Evolutionary conservation across 2,888 invertebrate species (phyloP).

Genomic region (Spicauda simplicius): DNA sequence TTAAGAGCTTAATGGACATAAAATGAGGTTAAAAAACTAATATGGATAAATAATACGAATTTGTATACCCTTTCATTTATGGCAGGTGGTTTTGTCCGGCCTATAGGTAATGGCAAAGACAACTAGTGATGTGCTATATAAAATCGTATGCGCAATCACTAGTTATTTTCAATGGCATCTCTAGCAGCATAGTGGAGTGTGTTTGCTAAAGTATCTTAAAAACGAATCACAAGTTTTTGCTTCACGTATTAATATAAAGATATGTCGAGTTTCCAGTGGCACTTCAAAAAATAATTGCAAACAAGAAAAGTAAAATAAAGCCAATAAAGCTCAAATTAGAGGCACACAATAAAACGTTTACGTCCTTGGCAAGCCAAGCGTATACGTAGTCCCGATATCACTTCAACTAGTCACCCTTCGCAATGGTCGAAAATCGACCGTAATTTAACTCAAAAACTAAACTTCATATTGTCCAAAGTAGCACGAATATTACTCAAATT

Average conservation of each 20-base stretch:
- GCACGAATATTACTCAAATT: too few relatives aligned
- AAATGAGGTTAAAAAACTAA: neutral
- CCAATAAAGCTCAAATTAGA: constrained; percentile 19
- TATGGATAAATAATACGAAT: neutral
- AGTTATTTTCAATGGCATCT: too few relatives aligned
- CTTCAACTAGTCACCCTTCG: constrained; percentile 11
- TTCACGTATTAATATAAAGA: neutral
- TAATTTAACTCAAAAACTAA: too few relatives aligned
- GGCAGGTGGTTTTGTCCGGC: neutral
- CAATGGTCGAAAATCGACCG: neutral
- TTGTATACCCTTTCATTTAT: neutral
- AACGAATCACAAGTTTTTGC: too few relatives aligned
- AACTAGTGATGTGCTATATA: neutral
- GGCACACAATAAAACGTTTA: constrained; percentile 32
- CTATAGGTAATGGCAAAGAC: neutral
- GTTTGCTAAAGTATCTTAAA: too few relatives aligned
- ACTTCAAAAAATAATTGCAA: constrained; percentile 12
- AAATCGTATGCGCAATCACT: neutral
- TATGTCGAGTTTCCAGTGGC: neutral
- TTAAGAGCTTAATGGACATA: neutral
- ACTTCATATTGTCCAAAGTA: too few relatives aligned
- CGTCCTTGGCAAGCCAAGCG: constrained; percentile 34
- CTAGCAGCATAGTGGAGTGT: too few relatives aligned
- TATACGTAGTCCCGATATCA: neutral
- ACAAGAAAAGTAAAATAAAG: constrained; percentile 13